These are phyloP conservation scores for Yponomeuta malinellus DNA, from an alignment of 2,888 invertebrate genomes.

Conservation along the genomic window DNA sequence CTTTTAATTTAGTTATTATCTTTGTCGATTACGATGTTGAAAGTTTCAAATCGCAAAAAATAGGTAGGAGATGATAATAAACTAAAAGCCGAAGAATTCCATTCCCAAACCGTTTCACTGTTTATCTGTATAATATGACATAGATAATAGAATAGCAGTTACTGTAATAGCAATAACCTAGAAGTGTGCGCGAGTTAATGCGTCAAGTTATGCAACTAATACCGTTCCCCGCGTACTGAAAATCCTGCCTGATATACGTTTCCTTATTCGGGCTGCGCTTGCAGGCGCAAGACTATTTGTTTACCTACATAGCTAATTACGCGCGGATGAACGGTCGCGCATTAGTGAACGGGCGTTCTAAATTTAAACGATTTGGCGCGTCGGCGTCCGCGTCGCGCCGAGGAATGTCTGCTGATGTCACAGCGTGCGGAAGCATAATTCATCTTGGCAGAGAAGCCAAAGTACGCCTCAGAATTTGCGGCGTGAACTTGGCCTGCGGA, in stretches of 20 bases:
- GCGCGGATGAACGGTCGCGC: constrained; percentile 29
- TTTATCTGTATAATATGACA: too few relatives aligned
- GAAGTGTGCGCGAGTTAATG: too few relatives aligned
- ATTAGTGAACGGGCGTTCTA: constrained; percentile 12
- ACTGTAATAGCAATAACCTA: too few relatives aligned
- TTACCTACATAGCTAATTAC: constrained; percentile 47
- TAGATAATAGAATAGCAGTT: too few relatives aligned
- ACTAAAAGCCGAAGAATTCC: too few relatives aligned
- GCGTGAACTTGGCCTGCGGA: constrained; percentile 1
- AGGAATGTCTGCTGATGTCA: constrained; percentile 61
- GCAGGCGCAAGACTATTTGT: constrained; percentile 29
- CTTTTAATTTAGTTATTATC: too few relatives aligned
- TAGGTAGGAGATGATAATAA: too few relatives aligned
- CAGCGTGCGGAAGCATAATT: constrained; percentile 15
- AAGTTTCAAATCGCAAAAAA: too few relatives aligned
- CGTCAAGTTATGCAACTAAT: too few relatives aligned
- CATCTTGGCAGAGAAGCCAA: constrained; percentile 14
- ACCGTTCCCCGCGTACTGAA: background rate
- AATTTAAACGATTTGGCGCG: constrained; percentile 54
- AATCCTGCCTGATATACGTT: constrained; percentile 22
- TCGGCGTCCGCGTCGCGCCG: constrained; percentile 38
- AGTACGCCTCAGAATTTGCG: background rate
- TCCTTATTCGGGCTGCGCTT: constrained; percentile 46
- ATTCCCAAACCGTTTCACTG: too few relatives aligned
- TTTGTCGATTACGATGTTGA: too few relatives aligned